Percentiles rank a stretch among this genome's conserved stretches.
Evolutionary conservation across 1,140 invertebrate genomes (phyloP).

Genomic region (Trachelipus rathkii): DNA sequence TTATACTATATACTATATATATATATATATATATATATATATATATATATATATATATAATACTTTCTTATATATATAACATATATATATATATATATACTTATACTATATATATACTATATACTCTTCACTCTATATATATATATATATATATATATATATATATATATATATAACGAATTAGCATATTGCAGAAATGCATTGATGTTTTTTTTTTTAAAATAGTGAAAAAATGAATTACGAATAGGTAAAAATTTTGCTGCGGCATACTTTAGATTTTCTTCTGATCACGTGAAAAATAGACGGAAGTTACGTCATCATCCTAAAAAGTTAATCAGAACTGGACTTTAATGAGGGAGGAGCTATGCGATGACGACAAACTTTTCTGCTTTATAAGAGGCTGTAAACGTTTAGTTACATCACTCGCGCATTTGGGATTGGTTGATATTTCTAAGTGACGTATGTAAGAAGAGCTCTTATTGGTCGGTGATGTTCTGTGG

Average conservation of each 20-base stretch:
- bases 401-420: background rate
- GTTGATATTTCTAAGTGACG: background rate
- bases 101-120: too few species aligned
- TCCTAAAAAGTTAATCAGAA: conserved; percentile 5
- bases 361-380: background rate
- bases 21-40: too few species aligned
- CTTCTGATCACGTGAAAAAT: conserved; percentile 1
- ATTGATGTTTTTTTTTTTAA: too few species aligned
- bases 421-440: background rate
- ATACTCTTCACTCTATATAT: too few species aligned
- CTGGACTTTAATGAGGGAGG: background rate
- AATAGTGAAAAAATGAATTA: too few species aligned
- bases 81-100: too few species aligned
- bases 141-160: too few species aligned
- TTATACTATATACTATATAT: too few species aligned
- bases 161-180: too few species aligned
- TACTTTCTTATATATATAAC: too few species aligned
- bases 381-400: background rate
- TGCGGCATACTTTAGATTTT: conserved; percentile 7
- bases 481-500: background rate
- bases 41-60: too few species aligned
- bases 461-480: background rate
- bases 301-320: conserved; percentile 6
- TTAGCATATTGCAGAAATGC: too few species aligned
- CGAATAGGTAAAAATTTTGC: conserved; percentile 6